phyloP scores from a whole-genome alignment of 1,140 invertebrate genomes.

The Stegodyphus dumicola region DNA sequence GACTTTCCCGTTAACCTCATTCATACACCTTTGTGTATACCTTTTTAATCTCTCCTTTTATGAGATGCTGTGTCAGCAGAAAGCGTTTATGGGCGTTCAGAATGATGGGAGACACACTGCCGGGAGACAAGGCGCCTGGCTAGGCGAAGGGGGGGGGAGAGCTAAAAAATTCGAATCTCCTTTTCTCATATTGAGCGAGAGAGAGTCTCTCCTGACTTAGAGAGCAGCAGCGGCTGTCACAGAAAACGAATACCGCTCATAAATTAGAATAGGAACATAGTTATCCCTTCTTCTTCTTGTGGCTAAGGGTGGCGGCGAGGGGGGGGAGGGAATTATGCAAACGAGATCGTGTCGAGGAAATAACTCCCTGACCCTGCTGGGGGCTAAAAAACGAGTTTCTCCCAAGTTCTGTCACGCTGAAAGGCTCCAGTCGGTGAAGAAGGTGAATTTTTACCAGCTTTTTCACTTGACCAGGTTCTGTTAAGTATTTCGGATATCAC shows the following conservation, averaged over 20 bases:
- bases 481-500: too few species aligned
- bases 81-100: too few species aligned
- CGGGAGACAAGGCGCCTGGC: background rate
- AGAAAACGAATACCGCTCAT: conserved; percentile 57
- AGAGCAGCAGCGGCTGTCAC: conserved; percentile 29
- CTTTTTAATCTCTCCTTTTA: too few species aligned
- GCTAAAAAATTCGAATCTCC: background rate
- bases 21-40: too few species aligned
- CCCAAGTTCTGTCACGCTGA: background rate
- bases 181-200: conserved; percentile 1
- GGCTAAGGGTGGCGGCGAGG: background rate
- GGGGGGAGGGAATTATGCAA: conserved; percentile 52
- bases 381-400: conserved; percentile 27
- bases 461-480: background rate
- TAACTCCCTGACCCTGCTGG: conserved; percentile 46
- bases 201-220: background rate
- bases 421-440: background rate
- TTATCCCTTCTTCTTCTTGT: conserved; percentile 29
- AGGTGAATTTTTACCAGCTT: background rate
- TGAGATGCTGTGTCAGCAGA: too few species aligned
- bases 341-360: conserved; percentile 57
- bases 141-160: background rate
- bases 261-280: conserved; percentile 56
- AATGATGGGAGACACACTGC: too few species aligned
- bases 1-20: too few species aligned